Evolutionary conservation across 2,113 vertebrate species (phyloP).

Genomic region (Pachycephala philippinensis): DNA sequence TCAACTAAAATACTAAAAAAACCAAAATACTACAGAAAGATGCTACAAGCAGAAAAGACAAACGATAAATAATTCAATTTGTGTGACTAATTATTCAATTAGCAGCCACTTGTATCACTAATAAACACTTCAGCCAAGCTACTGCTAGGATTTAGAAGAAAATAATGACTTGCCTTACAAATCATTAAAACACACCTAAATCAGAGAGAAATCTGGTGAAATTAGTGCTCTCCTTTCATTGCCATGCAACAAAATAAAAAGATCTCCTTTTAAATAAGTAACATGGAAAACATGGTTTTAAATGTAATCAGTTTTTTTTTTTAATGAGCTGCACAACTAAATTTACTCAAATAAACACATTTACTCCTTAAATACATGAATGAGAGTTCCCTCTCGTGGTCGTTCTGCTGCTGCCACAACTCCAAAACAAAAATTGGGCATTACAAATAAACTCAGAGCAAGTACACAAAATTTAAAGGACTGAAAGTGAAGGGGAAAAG

Average conservation of each 20-base stretch:
- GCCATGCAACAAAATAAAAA: not conserved
- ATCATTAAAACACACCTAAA: not conserved
- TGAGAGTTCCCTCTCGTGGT: constrained; percentile 62
- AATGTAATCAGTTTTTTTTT: not conserved
- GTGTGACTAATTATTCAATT: not conserved
- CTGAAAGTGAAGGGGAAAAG: not conserved
- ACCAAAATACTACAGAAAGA: not conserved
- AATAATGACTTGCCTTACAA: not conserved
- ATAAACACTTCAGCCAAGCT: not conserved
- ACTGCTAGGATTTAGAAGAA: not conserved
- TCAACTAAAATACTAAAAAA: not conserved
- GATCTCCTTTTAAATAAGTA: not conserved
- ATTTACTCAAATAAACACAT: not conserved
- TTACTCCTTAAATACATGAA: not conserved
- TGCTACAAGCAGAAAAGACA: constrained; percentile 38
- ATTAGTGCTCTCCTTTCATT: not conserved
- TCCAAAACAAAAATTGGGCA: rapidly evolving
- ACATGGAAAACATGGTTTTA: not conserved
- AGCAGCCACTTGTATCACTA: not conserved
- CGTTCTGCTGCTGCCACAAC: not conserved
- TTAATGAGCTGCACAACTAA: not conserved
- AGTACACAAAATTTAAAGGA: not conserved
- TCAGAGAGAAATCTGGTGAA: not conserved
- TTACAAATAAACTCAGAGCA: not conserved
- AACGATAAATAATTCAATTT: not conserved